Percentiles rank a stretch among this genome's conserved stretches.
phyloP scores from a whole-genome alignment of 2,113 vertebrate species.

The Chaenocephalus aceratus region DNA sequence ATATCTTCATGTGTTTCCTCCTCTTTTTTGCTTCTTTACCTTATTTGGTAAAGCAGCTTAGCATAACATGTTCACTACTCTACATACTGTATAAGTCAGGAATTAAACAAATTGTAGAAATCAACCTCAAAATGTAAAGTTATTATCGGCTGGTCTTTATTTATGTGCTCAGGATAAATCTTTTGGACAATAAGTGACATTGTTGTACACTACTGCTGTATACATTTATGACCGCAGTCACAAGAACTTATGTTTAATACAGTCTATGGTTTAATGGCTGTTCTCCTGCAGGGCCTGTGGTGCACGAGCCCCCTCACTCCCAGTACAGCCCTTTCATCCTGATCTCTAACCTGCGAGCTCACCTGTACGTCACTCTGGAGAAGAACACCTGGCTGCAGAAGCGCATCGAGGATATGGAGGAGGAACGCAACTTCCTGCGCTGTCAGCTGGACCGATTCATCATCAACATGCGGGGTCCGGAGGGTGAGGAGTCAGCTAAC shows the following conservation, averaged over 20 bases:
- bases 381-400: slow-evolving; percentile 92
- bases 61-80: neutral
- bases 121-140: no score
- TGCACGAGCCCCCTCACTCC: slow-evolving; percentile 62
- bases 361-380: slow-evolving; percentile 91
- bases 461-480: slow-evolving; percentile 82
- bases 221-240: neutral
- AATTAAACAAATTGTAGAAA: no score
- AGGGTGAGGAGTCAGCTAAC: slow-evolving; percentile 45
- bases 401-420: slow-evolving; percentile 91
- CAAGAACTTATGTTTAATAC: neutral
- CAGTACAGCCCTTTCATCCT: slow-evolving; percentile 85
- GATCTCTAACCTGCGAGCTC: slow-evolving; percentile 86
- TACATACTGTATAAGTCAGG: neutral
- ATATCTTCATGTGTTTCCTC: neutral
- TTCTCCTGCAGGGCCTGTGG: slow-evolving; percentile 56
- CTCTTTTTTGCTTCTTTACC: neutral
- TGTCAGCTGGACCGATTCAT: slow-evolving; percentile 92
- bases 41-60: neutral
- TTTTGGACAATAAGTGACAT: neutral
- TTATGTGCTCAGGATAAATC: no score
- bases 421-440: slow-evolving; percentile 91
- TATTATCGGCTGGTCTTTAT: no score
- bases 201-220: neutral
- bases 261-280: no score